Evolutionary conservation across 2,113 vertebrate genomes (phyloP).

Genomic region (Manacus vitellinus): DNA sequence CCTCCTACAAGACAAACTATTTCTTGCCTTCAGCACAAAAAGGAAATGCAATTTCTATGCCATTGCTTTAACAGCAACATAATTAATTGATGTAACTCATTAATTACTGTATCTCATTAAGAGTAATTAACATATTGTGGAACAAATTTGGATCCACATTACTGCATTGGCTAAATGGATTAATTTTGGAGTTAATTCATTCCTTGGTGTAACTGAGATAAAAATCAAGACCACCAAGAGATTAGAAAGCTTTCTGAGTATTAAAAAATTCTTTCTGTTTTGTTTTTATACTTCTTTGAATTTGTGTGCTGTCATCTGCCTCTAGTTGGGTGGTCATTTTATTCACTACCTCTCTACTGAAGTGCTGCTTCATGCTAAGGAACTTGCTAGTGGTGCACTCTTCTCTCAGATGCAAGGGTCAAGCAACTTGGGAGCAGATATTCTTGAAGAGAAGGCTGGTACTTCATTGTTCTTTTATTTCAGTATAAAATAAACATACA

Average conservation of each 20-base stretch:
- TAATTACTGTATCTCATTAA: background rate
- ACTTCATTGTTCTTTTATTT: background rate
- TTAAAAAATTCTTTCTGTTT: background rate
- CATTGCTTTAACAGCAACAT: background rate
- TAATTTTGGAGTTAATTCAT: background rate
- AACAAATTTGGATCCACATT: constrained; percentile 2
- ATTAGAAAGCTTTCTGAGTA: background rate
- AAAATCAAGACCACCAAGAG: constrained; percentile 38
- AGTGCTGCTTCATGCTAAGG: background rate
- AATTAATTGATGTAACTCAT: background rate
- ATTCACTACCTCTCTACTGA: background rate
- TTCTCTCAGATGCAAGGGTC: background rate
- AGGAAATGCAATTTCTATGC: background rate
- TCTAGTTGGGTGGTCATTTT: constrained; percentile 18
- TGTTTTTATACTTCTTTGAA: background rate
- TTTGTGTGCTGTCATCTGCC: background rate
- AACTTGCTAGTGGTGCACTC: background rate
- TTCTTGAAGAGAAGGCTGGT: background rate
- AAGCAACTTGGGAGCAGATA: background rate
- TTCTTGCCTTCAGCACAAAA: background rate
- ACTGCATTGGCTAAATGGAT: background rate
- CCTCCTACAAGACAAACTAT: background rate
- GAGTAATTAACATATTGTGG: background rate
- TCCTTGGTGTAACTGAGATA: constrained; percentile 1
- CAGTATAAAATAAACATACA: background rate